Evolutionary conservation across 2,888 invertebrate species (phyloP), one percentile per base, ranked within the genome.

Genomic region (Omphaloscelis lunosa): DNA sequence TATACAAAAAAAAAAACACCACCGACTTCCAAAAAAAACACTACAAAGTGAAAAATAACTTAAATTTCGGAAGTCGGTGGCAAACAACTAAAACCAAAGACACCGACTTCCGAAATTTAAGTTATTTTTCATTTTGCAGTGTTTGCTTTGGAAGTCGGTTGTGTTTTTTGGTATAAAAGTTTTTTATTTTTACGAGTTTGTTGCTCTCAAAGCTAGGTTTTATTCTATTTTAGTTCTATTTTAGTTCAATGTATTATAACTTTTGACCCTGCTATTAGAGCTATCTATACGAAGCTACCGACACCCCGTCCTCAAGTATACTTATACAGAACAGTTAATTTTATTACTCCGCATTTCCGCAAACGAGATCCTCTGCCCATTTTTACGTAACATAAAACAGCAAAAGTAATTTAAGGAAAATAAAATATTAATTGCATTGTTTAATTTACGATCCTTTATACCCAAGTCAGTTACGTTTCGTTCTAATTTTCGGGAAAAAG

Each of bases 351-450:
- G 62, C 51, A 72, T 53, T 72, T 77, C 77, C 75, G 67, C 77
- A 77, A 82, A 75, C 61, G 63, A 53, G 74, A 48, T 77, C 56
- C 48, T 56, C 65, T 69, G 39, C 41, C 77, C 74, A 72, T 75
- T 84, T 78, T 78, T 78, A 82, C 72, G 75, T 79, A 75, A 82
- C 81, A 76, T 83, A 85, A 81, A 85, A 80, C 75, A 82, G 78
- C 62, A 74, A 77, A 76, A 72, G 82, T 69, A 83, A 85, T 83
- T 84, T 81, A 81, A 74, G 79, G 80, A 77, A 86, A 89, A 90
- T 90, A 90, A 91, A 89, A 89, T 90, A 90, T 91, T 90, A 88
- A 91, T 88, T 79, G 88, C 89, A 84, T 88, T 89, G 87, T 83
- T 88, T 89, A 89, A 90, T 90, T 91, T 90, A 90, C 88, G 87